These are phyloP conservation scores for Tortricodes alternella DNA, from an alignment of 2,888 invertebrate species.

Conservation along the genomic window DNA sequence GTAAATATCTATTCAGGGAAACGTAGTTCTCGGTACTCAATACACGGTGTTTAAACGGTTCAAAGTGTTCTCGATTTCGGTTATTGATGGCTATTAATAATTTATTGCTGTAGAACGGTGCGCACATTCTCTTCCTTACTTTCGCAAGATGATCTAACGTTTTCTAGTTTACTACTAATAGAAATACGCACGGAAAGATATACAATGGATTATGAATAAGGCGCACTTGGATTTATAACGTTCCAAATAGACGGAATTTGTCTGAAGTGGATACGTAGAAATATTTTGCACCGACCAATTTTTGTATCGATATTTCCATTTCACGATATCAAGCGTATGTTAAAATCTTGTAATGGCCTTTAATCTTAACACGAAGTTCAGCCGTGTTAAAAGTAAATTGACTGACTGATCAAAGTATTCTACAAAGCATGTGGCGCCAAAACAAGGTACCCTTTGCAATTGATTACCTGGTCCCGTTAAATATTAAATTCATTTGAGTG, in stretches of 20 bases:
- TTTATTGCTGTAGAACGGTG: conserved; percentile 59
- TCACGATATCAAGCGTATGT: no score
- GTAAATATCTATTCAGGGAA: conserved; percentile 22
- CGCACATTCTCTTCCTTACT: conserved; percentile 58
- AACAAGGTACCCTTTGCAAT: no score
- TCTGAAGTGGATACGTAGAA: conserved; percentile 3
- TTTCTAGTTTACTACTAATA: conserved; percentile 22
- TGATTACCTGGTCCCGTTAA: no score
- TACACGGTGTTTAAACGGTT: conserved; percentile 42
- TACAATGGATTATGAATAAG: conserved; percentile 24
- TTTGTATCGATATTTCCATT: no score
- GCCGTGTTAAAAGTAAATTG: no score
- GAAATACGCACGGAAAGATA: conserved; percentile 10
- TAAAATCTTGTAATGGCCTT: no score
- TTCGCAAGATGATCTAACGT: conserved; percentile 54
- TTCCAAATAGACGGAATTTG: conserved; percentile 4
- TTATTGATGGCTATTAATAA: conserved; percentile 61
- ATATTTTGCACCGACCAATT: background rate
- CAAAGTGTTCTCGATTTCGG: conserved; percentile 57
- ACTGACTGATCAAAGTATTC: no score
- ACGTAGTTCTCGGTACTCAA: conserved; percentile 24
- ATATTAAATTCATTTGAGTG: background rate
- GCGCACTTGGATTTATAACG: conserved; percentile 6
- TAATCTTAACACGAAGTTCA: no score
- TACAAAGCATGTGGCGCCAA: no score